Evolutionary conservation across 2,888 invertebrate species (phyloP).

Genomic region (Caenorhabditis sp.): DNA sequence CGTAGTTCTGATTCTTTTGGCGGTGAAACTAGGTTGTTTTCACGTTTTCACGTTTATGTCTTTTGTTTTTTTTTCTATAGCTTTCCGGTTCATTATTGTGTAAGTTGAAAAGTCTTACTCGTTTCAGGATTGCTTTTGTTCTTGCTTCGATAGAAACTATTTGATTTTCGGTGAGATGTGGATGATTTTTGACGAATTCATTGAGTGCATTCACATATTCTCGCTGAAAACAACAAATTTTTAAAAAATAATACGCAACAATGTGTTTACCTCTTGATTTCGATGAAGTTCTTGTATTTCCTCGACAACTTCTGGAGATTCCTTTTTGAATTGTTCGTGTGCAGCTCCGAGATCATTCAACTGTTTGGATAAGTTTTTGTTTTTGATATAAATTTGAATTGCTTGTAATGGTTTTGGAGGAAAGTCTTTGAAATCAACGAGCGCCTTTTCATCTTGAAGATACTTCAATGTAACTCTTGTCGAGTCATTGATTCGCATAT

Average conservation of each 20-base stretch:
- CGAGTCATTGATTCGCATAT: background rate
- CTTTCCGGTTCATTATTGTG: too few relatives aligned
- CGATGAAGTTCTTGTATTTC: background rate
- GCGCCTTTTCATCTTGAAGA: background rate
- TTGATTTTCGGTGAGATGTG: background rate
- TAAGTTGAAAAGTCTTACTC: too few relatives aligned
- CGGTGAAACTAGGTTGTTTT: too few relatives aligned
- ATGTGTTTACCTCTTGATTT: background rate
- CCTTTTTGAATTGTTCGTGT: slow-evolving; percentile 2
- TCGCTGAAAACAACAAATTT: background rate
- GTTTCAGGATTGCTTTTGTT: background rate
- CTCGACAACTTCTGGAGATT: background rate
- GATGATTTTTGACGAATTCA: background rate
- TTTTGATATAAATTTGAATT: slow-evolving; percentile 2
- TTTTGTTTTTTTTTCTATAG: too few relatives aligned
- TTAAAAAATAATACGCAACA: background rate
- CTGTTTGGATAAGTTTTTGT: background rate
- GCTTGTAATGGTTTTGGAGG: background rate
- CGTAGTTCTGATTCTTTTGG: too few relatives aligned
- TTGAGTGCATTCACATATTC: background rate
- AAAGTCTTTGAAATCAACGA: background rate
- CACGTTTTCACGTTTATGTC: too few relatives aligned
- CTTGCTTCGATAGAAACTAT: background rate
- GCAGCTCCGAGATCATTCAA: background rate
- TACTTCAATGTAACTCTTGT: background rate